Evolutionary conservation across 2,113 vertebrate genomes (phyloP), one percentile per base, ranked within the genome.

Genomic region (Nanger granti): DNA sequence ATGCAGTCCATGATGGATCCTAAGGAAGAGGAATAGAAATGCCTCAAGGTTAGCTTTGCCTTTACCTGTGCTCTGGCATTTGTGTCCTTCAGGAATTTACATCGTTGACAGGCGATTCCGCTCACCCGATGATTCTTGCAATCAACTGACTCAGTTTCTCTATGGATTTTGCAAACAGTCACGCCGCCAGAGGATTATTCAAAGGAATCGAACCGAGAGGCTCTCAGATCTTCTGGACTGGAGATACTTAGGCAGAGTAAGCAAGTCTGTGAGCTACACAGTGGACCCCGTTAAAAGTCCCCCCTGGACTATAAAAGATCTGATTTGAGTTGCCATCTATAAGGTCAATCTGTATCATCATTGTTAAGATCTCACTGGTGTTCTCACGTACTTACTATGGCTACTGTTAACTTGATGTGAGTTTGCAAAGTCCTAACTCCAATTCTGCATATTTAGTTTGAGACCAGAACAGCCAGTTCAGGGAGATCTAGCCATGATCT

Each of bases 91-190:
- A 99, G 99, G 99, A 54, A 99, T 99, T 98, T 99, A 99, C 98
- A 99, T 99, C 1, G 99, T 99, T 92, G 99, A 99, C 97, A 99
- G 99, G 47, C 98, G 99, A n/a, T 99, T 99, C 98, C 97, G 99
- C 34, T 99, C 99, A 0, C 99, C 99, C 0, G 99, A 99, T 0
- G 99, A 99, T 92, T 99, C 99, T 0, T 99, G 99, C 95, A 99
- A 99, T 96, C 99, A 99, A 98, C 98, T 99, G 98, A 99, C 99
- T 62, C 99, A 99, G 98, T 99, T 99, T 98, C 99, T 99, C 96
- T 99, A 99, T 0, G 98, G 98, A 2, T 99, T 99, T 97, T 99
- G 99, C 96, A 99, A 99, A 98, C 99, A 99, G 98, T 99, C 99
- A 4, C 99, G 99, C 3, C 99, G 99, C 44, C 99, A 99, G 98